Percentiles rank a stretch among this genome's conserved stretches.
Conservation (phyloP, 2,113 vertebrate species). For the Rhinoptilus africanus region DNA sequence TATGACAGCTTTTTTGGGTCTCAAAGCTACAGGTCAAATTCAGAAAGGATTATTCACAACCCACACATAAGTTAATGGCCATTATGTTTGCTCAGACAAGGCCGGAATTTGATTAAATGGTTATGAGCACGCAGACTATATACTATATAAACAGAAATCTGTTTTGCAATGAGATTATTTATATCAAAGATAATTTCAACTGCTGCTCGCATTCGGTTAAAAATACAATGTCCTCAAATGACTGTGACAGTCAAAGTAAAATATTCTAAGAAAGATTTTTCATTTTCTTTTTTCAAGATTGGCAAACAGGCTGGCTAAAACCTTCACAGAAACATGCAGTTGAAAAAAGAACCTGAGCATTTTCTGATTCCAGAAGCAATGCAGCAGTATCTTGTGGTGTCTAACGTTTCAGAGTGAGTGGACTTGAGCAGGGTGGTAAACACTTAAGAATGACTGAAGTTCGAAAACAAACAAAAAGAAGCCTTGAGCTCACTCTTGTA, state of each 20-base stretch:
- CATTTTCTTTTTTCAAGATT: background rate
- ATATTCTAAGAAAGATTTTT: background rate
- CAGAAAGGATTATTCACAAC: slow-evolving; percentile 1
- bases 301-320: background rate
- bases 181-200: background rate
- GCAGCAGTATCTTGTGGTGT: background rate
- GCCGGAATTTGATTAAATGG: slow-evolving; percentile 39
- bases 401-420: background rate
- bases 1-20: background rate
- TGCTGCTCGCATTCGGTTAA: background rate
- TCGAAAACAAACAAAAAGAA: slow-evolving; percentile 49
- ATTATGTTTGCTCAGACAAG: slow-evolving; percentile 38
- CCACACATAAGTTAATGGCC: background rate
- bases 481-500: slow-evolving; percentile 39
- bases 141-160: background rate
- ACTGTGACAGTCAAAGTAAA: background rate
- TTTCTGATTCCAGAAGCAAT: background rate
- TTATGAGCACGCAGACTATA: background rate
- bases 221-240: background rate
- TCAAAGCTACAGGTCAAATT: background rate
- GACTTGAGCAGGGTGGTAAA: slow-evolving; percentile 39
- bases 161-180: background rate
- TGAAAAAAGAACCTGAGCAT: background rate
- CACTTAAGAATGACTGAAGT: slow-evolving; percentile 44
- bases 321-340: background rate